Evolutionary conservation across 2,113 vertebrate genomes (phyloP), one percentile per base, ranked within the genome.

Genomic region (Lates calcarifer): DNA sequence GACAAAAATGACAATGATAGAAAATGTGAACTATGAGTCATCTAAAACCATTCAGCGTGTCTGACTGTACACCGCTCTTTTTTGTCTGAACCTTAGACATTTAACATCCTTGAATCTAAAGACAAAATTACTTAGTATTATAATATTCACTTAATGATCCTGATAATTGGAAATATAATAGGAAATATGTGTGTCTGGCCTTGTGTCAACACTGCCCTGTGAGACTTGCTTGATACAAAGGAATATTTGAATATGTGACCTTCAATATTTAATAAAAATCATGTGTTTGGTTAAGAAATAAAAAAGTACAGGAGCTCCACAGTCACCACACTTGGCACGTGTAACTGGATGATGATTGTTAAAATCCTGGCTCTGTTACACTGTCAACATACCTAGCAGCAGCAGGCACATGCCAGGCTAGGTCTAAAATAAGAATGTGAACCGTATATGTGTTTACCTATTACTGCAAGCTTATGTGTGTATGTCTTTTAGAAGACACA

Each of bases 351-450:
- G 24, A 24, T 24, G 2, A 53, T 10, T 11, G n/a, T 53, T n/a
- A n/a, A 53, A 24, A 24, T 8, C 5, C 4, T 12, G 3, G 51
- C 26, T 28, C n/a, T 13, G 3, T 22, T 53, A 13, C 11, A 56
- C 2, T 26, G n/a, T 26, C 11, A 26, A 13, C 9, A 22, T 49
- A 55, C n/a, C 51, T 12, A 55, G n/a, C 51, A 55, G n/a, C 51
- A 55, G 51, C 49, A n/a, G 41, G 43, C 47, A 45, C 57, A 12
- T 67, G 77, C 65, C 53, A 55, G 31, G 13, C 61, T 0, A 6
- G 6, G 43, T 73, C 55, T 81, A 77, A 73, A 86, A 74, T 62
- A 63, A 73, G 45, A 57, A 26, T 41, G 56, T 62, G 49, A 55
- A 73, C 63, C 26, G 9, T 53, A 28, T 31, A 28, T 31, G 43